Evolutionary conservation across 2,113 vertebrate species (phyloP), one percentile per base, ranked within the genome.

Genomic region (Misgurnus mizolepis): DNA sequence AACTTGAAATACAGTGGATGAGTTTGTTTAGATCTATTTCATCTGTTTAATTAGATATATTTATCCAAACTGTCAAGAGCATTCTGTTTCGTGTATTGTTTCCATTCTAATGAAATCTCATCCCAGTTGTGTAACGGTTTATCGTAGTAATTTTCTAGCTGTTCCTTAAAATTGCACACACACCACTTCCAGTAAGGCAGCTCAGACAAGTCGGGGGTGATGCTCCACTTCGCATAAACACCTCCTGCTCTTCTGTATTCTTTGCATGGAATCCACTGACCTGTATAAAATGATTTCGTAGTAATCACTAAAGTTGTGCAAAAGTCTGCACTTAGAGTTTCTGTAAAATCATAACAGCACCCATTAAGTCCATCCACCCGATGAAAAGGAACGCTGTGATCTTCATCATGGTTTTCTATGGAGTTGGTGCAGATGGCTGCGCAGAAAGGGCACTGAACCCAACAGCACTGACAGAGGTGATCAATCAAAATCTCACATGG

Each of bases 341-440:
- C 22, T 69, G 67, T 69, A 15, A 0, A 45, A 15, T 69, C 67
- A 53, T 69, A 69, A 50, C 45, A 50, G 22, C 67, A 17, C 0
- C 67, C 67, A 14, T 3, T 53, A 6, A 69, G 67, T 15, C 67
- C 67, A 53, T 69, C 4, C 0, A 69, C 67, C 5, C 67, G 67
- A 69, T 69, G 67, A 4, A 89, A 90, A 39, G 85, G 82, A 0
- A 83, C 84, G 0, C 40, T 81, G 83, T 90, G 61, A 0, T 89
- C 22, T 0, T 79, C 81, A 58, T 58, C 64, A 71, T 34, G 27
- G 27, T 34, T 34, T 34, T 34, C 27, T 34, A 34, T 34, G 27
- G 27, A 34, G 27, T 34, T 34, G 27, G 27, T 34, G 27, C 27
- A 34, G 27, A 34, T 3, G 3, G 27, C 27, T 34, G 27, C 27